These are phyloP conservation scores for Pyrrhia umbra DNA, from an alignment of 2,888 invertebrate species.

Conservation along the genomic window DNA sequence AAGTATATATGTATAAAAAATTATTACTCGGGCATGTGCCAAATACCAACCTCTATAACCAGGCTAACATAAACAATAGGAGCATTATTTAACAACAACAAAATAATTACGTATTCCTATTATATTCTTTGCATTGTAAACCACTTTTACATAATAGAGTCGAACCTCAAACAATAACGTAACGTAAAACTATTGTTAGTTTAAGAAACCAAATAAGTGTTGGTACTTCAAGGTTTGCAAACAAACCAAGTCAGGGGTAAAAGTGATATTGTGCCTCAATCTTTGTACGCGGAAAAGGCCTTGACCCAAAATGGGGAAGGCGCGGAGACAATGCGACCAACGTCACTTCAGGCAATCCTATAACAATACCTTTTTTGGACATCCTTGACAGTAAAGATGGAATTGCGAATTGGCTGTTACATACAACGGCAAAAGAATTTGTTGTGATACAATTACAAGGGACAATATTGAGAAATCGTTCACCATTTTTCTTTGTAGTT, in stretches of 20 bases:
- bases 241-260: conserved; percentile 23
- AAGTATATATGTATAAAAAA: too few relatives aligned
- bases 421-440: background rate
- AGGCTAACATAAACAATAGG: conserved; percentile 48
- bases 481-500: background rate
- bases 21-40: conserved; percentile 20
- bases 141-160: conserved; percentile 3
- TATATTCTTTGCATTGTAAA: conserved; percentile 34
- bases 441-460: conserved; percentile 8
- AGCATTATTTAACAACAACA: conserved; percentile 33
- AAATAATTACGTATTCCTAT: conserved; percentile 17
- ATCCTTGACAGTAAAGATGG: conserved; percentile 35
- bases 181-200: conserved; percentile 33
- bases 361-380: conserved; percentile 26
- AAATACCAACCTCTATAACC: conserved; percentile 17
- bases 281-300: conserved; percentile 42
- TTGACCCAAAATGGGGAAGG: conserved; percentile 37
- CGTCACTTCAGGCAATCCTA: conserved; percentile 35
- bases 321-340: conserved; percentile 30
- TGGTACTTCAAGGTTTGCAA: conserved; percentile 43
- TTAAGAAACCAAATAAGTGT: conserved; percentile 25
- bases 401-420: conserved; percentile 20
- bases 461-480: background rate
- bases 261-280: conserved; percentile 2
- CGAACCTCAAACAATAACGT: conserved; percentile 10